Base-by-base conservation (phyloP, 2,797 vertebrate species). In the Melanotaenia maccullochi region DNA sequence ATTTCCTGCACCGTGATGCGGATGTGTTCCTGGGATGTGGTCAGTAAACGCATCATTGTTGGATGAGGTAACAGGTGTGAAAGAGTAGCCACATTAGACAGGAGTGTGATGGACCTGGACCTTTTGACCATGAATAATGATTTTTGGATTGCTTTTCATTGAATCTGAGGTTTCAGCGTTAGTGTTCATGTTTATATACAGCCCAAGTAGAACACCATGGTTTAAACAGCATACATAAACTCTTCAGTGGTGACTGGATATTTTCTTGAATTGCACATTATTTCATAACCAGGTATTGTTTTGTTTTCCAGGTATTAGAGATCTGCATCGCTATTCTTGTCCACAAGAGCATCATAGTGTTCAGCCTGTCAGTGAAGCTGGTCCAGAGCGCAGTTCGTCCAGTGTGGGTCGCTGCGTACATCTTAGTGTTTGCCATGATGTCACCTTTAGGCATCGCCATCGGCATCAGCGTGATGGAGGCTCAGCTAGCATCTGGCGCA, bases 271-370 rank as follows among this genome's bases (percentile, higher is more conserved):
- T 25, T 22, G 49, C 24, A 52, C 24, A 22, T 35, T 36, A n/a
- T 14, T 6, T 0, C 4, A 38, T 56, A 40, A 68, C 0, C 1
- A 2, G n/a, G 18, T 54, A 38, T 7, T 0, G 2, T 70, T 20
- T 67, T 57, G 30, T 57, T 65, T 36, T 78, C 8, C 76, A 95
- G 95, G 95, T 96, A 0, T 36, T 97, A 4, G 94, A 97, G 85
- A 96, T 97, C 82, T 96, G 95, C 73, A 92, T 96, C 0, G 96
- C 96, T 0, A 96, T 98, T 54, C 88, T 97, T 18, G 93, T 97
- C 76, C 97, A 98, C 87, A 98, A 97, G 86, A 96, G 94, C 89
- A 95, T 97, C 64, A 94, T 98, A 0, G 96, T 96, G 63, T 98
- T 97, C 91, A 96, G 96, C 35, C 90, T 97, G 65, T 96, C 96